Conservation (phyloP, 2,113 vertebrate species). For the Rhegmatorhina hoffmannsi region DNA sequence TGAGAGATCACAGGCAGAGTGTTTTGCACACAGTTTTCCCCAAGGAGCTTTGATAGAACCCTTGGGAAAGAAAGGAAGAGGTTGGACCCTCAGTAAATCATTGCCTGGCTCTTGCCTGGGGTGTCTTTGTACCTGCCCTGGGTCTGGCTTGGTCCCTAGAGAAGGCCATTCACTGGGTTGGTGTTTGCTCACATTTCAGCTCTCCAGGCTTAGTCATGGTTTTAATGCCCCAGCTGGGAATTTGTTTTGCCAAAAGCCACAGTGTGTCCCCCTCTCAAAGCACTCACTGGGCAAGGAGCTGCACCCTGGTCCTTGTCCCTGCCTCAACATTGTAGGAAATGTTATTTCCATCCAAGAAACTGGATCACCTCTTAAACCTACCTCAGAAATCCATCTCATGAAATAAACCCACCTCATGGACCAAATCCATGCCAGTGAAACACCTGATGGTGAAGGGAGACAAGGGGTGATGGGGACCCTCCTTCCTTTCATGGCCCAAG, state of each 20-base stretch:
- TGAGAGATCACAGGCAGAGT: background rate
- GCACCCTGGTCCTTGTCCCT: rapidly evolving
- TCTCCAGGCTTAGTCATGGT: background rate
- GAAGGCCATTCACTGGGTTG: background rate
- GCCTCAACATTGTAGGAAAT: rapidly evolving
- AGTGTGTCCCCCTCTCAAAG: background rate
- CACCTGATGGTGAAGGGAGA: background rate
- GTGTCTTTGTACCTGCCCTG: background rate
- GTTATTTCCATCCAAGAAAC: background rate
- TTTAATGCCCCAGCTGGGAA: background rate
- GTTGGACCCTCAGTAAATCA: background rate
- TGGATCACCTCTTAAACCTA: background rate
- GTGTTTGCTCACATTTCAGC: background rate
- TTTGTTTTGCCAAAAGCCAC: background rate
- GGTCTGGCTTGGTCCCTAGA: background rate
- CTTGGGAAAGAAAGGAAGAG: background rate
- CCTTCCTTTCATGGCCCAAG: background rate
- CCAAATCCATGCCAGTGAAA: background rate
- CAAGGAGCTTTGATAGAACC: background rate
- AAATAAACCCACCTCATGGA: background rate
- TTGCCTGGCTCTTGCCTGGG: background rate
- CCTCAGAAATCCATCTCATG: background rate
- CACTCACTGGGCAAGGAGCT: background rate
- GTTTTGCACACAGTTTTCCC: background rate
- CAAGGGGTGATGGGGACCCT: background rate